Base-by-base conservation (phyloP, 2,797 vertebrate genomes). In the Alcedo atthis region DNA sequence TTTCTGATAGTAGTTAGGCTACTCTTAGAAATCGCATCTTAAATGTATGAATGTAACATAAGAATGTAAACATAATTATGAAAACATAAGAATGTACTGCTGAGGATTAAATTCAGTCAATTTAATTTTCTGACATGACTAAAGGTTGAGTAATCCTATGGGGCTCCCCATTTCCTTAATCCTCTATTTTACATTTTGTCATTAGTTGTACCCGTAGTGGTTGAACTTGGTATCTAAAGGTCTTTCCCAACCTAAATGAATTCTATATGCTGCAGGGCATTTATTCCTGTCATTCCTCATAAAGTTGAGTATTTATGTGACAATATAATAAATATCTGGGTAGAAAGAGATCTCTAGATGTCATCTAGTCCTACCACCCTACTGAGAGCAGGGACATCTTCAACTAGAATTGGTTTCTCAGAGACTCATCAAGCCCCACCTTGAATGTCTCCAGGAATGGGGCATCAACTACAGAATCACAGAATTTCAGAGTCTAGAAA, bases 181-280 rank as follows among this genome's bases (percentile, higher is more conserved):
- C 24, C 54, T 77, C 22, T 21, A 17, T 59, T 49, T 53, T 17
- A n/a, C 13, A 5, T 24, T 75, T 51, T 48, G 18, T 9, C 74
- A 26, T 64, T 57, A 0, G 0, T 15, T 58, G 6, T 63, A 40
- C 33, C 14, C 11, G 1, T 19, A 24, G 28, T 10, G 9, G 26
- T 62, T 62, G 37, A 19, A 62, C 59, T 62, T 16, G 8, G 42
- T 30, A 37, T 49, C 26, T 49, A 26, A 49, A 49, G 24, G 48
- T 49, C 48, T 15, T 15, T 59, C 26, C 24, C 48, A 49, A 49
- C 22, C 48, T 49, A 37, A 59, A 35, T 35, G 15, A 37, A 49
- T 59, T 59, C 22, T 37, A 16, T 35, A 59, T 59, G 33, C 57
- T 61, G 24, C 1, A 0, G 32, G 37, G 20, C 24, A 33, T 26